A percentile compares a stretch with the other conserved stretches of the same genome.
phyloP scores from a whole-genome alignment of 2,113 vertebrate genomes.

The Enhydra lutris region DNA sequence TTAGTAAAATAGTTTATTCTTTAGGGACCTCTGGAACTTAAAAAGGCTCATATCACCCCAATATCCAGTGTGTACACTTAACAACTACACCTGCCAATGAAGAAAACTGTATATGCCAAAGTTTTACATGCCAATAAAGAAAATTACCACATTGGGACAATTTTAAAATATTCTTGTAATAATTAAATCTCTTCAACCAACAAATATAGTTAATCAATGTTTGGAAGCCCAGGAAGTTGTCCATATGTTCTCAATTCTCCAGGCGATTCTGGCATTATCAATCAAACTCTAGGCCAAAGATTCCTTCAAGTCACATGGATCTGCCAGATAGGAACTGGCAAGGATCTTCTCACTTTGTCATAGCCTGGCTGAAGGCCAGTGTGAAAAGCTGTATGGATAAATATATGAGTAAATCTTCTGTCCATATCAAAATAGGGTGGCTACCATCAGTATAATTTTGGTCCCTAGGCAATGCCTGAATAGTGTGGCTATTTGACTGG shows the following conservation, averaged over 20 bases:
- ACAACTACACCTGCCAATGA: not conserved
- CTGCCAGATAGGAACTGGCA: conserved; percentile 25
- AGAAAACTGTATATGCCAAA: not conserved
- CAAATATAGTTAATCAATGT: not conserved
- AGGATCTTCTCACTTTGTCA: conserved; percentile 1
- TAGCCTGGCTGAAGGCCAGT: not conserved
- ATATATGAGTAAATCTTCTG: not conserved
- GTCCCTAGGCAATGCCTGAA: not conserved
- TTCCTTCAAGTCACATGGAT: not conserved
- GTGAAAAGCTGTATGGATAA: conserved; percentile 17
- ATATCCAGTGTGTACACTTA: not conserved
- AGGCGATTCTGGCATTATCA: not conserved
- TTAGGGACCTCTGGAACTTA: not conserved
- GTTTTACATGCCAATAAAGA: not conserved
- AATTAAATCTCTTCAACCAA: conserved; percentile 18
- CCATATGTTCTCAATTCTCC: not conserved
- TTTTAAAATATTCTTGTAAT: conserved; percentile 7
- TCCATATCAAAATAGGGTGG: not conserved
- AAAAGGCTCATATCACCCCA: not conserved
- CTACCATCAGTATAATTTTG: not conserved
- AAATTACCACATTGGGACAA: not conserved
- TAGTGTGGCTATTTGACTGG: not conserved
- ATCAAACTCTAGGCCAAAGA: conserved; percentile 19
- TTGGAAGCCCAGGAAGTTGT: not conserved
- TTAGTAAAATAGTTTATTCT: not conserved